A percentile compares a stretch with the other conserved stretches of the same genome.
Evolutionary conservation across 2,113 vertebrate species (phyloP).

Genomic region (Puntigrus tetrazona): DNA sequence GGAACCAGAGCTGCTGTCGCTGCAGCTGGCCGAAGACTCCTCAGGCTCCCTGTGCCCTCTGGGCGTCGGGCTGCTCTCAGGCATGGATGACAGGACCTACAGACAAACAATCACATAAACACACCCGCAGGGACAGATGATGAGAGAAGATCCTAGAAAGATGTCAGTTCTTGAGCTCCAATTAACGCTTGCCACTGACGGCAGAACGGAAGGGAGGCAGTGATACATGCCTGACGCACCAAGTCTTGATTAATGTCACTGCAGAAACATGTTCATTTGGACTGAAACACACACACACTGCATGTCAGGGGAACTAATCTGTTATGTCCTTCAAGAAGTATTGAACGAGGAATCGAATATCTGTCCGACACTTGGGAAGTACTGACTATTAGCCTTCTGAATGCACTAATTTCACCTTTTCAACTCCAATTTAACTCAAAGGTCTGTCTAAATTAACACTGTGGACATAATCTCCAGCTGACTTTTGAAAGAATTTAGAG

Average conservation of each 20-base stretch:
- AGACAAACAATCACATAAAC: constrained; percentile 52
- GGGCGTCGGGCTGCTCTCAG: constrained; percentile 83
- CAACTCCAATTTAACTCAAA: constrained; percentile 18
- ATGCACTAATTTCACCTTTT: constrained; percentile 26
- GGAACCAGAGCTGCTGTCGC: constrained; percentile 79
- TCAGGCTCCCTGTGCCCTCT: constrained; percentile 74
- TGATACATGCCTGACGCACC: constrained; percentile 27
- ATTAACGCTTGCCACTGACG: constrained; percentile 70
- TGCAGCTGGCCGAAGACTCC: constrained; percentile 80
- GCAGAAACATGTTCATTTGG: constrained; percentile 57
- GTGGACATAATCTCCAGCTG: constrained; percentile 69
- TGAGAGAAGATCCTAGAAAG: constrained; percentile 28
- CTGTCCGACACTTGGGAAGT: constrained; percentile 35
- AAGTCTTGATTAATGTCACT: constrained; percentile 57
- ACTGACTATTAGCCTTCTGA: constrained; percentile 16
- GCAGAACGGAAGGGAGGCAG: constrained; percentile 57
- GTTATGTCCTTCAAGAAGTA: constrained; percentile 61
- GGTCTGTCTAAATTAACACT: constrained; percentile 46
- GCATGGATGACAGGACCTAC: constrained; percentile 90
- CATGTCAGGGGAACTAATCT: constrained; percentile 47
- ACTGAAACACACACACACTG: constrained; percentile 44
- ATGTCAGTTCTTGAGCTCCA: constrained; percentile 50
- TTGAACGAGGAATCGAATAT: constrained; percentile 68
- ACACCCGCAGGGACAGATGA: constrained; percentile 42
- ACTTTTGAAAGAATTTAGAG: constrained; percentile 55